These are phyloP conservation scores for Amiota communis DNA, from an alignment of 2,888 invertebrate genomes.

Conservation along the genomic window DNA sequence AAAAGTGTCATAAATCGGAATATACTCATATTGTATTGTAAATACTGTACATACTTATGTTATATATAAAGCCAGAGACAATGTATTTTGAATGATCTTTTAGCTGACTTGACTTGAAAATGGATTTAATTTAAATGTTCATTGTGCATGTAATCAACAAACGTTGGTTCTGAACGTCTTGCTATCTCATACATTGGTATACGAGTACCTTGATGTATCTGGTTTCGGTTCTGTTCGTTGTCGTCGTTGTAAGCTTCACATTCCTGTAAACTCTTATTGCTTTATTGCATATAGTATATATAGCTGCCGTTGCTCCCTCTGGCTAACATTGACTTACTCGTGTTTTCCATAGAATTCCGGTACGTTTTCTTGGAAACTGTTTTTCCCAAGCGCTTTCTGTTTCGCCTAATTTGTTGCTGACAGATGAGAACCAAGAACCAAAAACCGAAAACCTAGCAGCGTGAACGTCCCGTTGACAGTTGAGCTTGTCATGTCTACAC, in stretches of 20 bases:
- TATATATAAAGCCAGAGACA: not conserved
- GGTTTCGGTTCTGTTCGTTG: constrained; percentile 35
- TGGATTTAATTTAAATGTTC: not conserved
- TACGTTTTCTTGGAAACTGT: constrained; percentile 69
- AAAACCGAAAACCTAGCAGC: constrained; percentile 20
- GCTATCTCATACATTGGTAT: not conserved
- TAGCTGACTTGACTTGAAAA: constrained; percentile 47
- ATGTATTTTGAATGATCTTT: constrained; percentile 32
- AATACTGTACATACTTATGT: not conserved
- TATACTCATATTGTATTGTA: not conserved
- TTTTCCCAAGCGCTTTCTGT: constrained; percentile 66
- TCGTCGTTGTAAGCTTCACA: constrained; percentile 22
- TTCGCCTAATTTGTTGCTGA: constrained; percentile 34
- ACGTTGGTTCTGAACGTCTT: too few species aligned
- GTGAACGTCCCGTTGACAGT: constrained; percentile 33
- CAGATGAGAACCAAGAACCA: constrained; percentile 38
- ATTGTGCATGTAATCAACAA: too few species aligned
- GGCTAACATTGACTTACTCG: constrained; percentile 53
- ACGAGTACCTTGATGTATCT: constrained; percentile 44
- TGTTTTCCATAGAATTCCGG: constrained; percentile 69
- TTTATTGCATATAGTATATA: not conserved
- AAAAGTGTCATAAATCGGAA: not conserved
- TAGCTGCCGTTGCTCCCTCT: constrained; percentile 45
- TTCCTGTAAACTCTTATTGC: constrained; percentile 7
- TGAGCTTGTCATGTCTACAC: constrained; percentile 39